phyloP scores from a whole-genome alignment of 2,888 invertebrate genomes.

The Tenthredo notha region DNA sequence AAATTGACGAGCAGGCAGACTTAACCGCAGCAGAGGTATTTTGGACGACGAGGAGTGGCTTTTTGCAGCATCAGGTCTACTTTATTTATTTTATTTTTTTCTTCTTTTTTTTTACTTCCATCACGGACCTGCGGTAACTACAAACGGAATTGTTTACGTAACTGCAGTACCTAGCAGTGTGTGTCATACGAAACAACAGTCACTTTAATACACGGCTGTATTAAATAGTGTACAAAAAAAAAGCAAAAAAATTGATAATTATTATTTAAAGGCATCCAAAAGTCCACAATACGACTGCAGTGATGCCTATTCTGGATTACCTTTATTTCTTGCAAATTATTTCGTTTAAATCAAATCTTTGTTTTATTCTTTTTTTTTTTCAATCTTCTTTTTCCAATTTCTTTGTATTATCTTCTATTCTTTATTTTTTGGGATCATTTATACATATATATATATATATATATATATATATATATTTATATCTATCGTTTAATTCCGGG shows the following conservation, averaged over 20 bases:
- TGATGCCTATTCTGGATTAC: constrained; percentile 79
- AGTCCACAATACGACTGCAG: constrained; percentile 79
- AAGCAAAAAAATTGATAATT: constrained; percentile 56
- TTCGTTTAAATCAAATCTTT: constrained; percentile 20
- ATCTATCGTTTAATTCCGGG: too few species aligned
- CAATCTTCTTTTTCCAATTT: background rate
- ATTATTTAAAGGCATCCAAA: constrained; percentile 76
- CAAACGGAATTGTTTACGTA: background rate
- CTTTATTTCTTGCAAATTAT: constrained; percentile 31
- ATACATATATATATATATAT: background rate
- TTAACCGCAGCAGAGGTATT: constrained; percentile 78
- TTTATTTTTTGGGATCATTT: background rate
- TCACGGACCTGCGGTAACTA: constrained; percentile 32
- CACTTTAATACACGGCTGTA: constrained; percentile 9
- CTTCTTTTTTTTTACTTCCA: constrained; percentile 23
- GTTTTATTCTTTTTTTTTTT: background rate
- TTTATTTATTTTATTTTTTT: constrained; percentile 43
- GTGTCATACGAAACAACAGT: background rate
- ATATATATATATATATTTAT: too few species aligned
- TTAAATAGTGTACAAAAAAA: constrained; percentile 13
- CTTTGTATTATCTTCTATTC: constrained; percentile 24
- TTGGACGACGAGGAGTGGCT: constrained; percentile 71
- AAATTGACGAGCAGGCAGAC: constrained; percentile 70
- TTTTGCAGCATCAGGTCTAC: constrained; percentile 6
- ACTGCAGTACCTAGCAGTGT: background rate